Percentiles rank a stretch among this genome's conserved stretches.
These are phyloP conservation scores for Trachythela sp. DNA, from an alignment of 64 coral and sea anemone genomes.

Conservation along the genomic window DNA sequence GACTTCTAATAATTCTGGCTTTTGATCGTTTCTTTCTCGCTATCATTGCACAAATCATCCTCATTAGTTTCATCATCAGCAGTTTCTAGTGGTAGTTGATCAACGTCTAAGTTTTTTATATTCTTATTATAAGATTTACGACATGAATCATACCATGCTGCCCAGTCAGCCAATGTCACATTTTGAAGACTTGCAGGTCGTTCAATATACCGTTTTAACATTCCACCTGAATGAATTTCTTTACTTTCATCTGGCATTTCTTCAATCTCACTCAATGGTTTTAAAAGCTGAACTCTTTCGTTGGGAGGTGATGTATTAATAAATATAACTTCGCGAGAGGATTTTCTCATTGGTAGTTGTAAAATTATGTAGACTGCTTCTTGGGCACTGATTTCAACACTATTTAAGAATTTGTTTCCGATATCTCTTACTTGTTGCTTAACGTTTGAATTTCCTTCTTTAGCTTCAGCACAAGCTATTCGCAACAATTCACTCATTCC, in stretches of 20 bases:
- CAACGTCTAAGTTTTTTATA: not conserved
- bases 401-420: not conserved
- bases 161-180: too few relatives aligned
- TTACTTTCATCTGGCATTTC: not conserved
- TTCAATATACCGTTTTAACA: too few relatives aligned
- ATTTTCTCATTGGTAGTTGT: not conserved
- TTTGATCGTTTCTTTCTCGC: not conserved
- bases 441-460: not conserved
- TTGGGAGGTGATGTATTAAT: not conserved
- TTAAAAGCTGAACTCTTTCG: not conserved
- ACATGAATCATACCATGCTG: too few relatives aligned
- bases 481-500: too few relatives aligned
- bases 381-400: not conserved
- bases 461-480: not conserved
- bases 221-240: too few relatives aligned
- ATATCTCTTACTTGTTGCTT: not conserved
- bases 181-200: too few relatives aligned
- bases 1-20: constrained; percentile 5
- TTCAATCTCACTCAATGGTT: not conserved
- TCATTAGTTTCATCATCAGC: constrained; percentile 14
- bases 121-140: not conserved
- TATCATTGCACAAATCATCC: not conserved
- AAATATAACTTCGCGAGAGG: not conserved
- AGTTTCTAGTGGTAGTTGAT: not conserved
- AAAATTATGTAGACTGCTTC: not conserved